Evolutionary conservation across 2,797 vertebrate genomes (phyloP).

Genomic region (Sebastes minor): DNA sequence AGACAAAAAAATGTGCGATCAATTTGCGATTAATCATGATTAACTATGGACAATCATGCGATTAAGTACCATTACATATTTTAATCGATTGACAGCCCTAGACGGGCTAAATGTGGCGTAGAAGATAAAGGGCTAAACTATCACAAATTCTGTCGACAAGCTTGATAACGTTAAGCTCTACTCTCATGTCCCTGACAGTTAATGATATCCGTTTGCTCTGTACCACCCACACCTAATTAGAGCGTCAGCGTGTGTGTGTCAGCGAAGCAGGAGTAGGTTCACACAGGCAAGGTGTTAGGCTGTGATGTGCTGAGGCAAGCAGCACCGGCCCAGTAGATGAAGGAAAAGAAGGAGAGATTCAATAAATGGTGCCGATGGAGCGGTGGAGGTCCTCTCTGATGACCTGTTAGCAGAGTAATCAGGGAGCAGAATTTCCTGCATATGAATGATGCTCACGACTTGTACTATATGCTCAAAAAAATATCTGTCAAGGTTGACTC

Average conservation of each 20-base stretch:
- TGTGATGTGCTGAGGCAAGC: constrained; percentile 65
- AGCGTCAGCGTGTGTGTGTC: constrained; percentile 47
- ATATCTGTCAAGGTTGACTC: not conserved
- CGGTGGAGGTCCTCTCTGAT: constrained; percentile 1
- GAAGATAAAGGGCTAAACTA: constrained; percentile 2
- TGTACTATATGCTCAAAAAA: not conserved
- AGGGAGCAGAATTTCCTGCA: constrained; percentile 3
- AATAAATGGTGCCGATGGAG: constrained; percentile 43
- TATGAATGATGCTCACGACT: not conserved
- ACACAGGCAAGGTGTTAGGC: constrained; percentile 53
- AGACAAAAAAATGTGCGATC: no score
- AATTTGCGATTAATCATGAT: no score
- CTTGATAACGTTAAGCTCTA: constrained; percentile 8
- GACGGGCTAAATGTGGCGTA: not conserved
- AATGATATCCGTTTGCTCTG: constrained; percentile 44
- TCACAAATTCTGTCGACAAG: not conserved
- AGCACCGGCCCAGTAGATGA: constrained; percentile 15
- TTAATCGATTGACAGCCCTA: no score
- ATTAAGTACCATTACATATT: no score
- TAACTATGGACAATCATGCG: no score
- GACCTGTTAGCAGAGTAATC: constrained; percentile 21
- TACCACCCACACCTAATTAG: constrained; percentile 53
- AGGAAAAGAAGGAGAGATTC: constrained; percentile 37
- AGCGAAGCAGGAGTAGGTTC: constrained; percentile 26
- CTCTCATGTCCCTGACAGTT: constrained; percentile 35